A percentile compares a stretch with the other conserved stretches of the same genome.
Evolutionary conservation across 2,113 vertebrate species (phyloP).

Genomic region (Rhizomys pruinosus): DNA sequence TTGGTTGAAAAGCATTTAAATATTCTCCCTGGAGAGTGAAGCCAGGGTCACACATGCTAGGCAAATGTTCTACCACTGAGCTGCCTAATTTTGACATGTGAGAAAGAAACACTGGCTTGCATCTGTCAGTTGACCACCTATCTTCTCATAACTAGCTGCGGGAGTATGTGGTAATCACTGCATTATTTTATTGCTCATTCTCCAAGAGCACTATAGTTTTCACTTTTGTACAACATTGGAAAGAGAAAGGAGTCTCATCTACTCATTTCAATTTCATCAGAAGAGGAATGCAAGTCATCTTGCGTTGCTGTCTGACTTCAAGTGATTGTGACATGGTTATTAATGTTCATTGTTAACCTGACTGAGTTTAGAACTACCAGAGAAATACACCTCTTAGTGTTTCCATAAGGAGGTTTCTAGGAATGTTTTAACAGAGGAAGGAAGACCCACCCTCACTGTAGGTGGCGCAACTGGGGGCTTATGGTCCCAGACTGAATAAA

Average conservation of each 20-base stretch:
- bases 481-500: background rate
- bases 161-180: background rate
- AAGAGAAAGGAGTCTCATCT: background rate
- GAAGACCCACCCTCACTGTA: background rate
- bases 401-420: background rate
- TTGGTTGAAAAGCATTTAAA: background rate
- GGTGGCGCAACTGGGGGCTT: background rate
- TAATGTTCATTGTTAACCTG: background rate
- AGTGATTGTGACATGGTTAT: background rate
- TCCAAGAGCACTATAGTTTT: background rate
- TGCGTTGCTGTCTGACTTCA: background rate
- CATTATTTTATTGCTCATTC: background rate
- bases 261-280: background rate
- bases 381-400: background rate
- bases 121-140: background rate
- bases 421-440: background rate
- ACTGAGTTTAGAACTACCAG: background rate
- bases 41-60: no score
- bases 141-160: background rate
- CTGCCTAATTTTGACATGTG: background rate
- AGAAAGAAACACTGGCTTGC: background rate
- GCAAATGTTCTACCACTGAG: background rate
- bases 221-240: background rate
- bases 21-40: background rate
- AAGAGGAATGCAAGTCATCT: background rate